Percentiles rank a stretch among this genome's conserved stretches.
These are phyloP conservation scores for Zoanthus gigantus DNA, from an alignment of 92 coral and sea anemone species.

Conservation along the genomic window DNA sequence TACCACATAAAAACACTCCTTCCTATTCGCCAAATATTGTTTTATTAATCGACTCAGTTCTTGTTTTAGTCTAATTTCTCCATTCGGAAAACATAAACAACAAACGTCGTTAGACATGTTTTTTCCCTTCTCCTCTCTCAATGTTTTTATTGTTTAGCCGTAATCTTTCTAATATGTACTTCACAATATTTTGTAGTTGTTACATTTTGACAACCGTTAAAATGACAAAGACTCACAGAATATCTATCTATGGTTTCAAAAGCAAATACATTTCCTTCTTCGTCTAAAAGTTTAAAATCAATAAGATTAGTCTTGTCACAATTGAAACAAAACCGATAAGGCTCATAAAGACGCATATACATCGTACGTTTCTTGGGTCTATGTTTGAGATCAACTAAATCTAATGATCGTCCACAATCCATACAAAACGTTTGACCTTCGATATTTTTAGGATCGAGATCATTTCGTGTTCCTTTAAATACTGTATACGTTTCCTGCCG, in stretches of 20 bases:
- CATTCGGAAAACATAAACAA: slow-evolving; percentile 9
- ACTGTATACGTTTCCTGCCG: neutral
- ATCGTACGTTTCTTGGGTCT: neutral
- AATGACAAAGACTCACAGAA: neutral
- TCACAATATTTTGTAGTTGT: slow-evolving; percentile 6
- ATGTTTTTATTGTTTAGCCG: slow-evolving; percentile 6
- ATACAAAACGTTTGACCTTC: neutral
- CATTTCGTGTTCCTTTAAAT: neutral
- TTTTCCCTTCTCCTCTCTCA: no score
- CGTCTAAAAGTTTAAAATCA: neutral
- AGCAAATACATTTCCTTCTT: neutral
- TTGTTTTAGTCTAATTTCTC: neutral
- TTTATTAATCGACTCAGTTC: neutral
- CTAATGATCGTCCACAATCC: neutral
- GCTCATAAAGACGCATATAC: neutral
- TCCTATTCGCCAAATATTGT: neutral
- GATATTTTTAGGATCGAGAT: neutral
- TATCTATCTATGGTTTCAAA: neutral
- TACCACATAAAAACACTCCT: neutral
- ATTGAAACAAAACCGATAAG: neutral
- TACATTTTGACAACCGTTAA: neutral
- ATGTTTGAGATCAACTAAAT: neutral
- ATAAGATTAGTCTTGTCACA: neutral
- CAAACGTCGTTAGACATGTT: neutral
- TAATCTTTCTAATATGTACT: slow-evolving; percentile 24